Conservation (phyloP, 2,113 vertebrate species). For the Fulica atra region DNA sequence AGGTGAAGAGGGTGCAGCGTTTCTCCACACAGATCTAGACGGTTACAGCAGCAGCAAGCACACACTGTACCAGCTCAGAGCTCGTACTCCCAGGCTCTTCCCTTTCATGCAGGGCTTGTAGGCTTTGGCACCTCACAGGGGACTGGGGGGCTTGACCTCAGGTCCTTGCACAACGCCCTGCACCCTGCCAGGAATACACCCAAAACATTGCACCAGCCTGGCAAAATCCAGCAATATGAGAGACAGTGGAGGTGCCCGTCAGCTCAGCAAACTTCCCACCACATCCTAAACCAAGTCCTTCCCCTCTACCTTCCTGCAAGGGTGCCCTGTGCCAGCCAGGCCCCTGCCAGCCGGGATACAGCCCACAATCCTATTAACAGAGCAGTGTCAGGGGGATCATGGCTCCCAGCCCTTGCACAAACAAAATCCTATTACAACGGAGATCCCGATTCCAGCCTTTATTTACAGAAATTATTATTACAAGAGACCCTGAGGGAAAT, state of each 20-base stretch:
- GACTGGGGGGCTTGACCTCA: background rate
- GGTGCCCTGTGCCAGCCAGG: background rate
- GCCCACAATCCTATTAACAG: background rate
- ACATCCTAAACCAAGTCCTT: background rate
- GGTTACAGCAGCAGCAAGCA: background rate
- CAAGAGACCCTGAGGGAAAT: constrained; percentile 64
- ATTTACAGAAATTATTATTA: constrained; percentile 72
- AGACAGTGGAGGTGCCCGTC: background rate
- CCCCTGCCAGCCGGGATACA: background rate
- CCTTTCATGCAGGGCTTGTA: background rate
- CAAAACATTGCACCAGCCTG: background rate
- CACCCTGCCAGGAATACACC: background rate
- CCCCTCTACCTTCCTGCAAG: background rate
- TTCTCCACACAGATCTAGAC: background rate
- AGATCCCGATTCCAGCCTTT: constrained; percentile 50
- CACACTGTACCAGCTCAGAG: background rate
- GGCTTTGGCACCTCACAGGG: background rate
- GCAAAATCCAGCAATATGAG: background rate
- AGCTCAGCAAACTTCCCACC: background rate
- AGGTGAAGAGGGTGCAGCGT: background rate
- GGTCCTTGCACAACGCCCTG: background rate
- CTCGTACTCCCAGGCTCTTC: background rate
- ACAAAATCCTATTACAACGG: constrained; percentile 54
- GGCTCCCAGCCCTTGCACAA: constrained; percentile 23
- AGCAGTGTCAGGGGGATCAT: background rate